Evolutionary conservation across 2,797 vertebrate genomes (phyloP).

Genomic region (Hypotaenidia philippensis): DNA sequence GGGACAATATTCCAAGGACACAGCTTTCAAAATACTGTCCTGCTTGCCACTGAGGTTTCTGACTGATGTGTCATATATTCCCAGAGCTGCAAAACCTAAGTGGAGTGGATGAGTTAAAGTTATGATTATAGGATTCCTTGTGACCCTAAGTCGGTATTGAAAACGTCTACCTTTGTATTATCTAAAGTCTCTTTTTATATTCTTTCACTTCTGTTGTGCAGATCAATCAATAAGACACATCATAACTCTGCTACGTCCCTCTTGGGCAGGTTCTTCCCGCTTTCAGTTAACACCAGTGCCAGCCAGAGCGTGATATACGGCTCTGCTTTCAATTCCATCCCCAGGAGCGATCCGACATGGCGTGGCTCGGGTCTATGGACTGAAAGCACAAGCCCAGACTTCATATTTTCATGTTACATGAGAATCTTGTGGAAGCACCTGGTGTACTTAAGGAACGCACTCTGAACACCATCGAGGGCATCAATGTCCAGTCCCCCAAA

Average conservation of each 20-base stretch:
- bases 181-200: background rate
- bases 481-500: background rate
- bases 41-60: background rate
- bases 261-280: background rate
- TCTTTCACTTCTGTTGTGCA: background rate
- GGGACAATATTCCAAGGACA: constrained; percentile 33
- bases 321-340: background rate
- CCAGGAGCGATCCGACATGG: background rate
- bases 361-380: background rate
- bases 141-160: background rate
- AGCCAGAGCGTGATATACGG: background rate
- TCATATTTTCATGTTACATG: background rate
- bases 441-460: constrained; percentile 1
- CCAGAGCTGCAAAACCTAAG: background rate
- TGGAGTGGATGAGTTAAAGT: background rate
- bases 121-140: background rate
- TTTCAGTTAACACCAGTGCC: constrained; percentile 17
- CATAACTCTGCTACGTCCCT: background rate
- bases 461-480: background rate
- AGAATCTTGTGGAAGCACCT: background rate
- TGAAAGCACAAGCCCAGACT: background rate
- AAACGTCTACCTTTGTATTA: background rate
- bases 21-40: background rate
- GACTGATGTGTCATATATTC: background rate
- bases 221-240: background rate